Percentiles rank a stretch among this genome's conserved stretches.
phyloP scores from a whole-genome alignment of 2,888 invertebrate species.

The Himalopsyche japonica region DNA sequence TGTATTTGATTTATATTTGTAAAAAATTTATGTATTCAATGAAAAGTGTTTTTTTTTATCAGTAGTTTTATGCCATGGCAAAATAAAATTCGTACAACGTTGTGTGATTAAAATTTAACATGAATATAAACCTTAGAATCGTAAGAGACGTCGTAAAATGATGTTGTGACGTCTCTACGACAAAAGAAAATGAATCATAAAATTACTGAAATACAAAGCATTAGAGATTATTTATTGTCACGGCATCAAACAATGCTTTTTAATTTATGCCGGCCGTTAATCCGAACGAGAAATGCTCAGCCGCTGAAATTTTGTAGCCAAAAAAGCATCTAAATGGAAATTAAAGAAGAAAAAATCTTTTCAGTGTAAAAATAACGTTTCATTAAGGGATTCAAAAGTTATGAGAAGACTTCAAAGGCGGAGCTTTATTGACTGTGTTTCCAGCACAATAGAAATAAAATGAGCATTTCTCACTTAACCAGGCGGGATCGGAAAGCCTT shows the following conservation, averaged over 20 bases:
- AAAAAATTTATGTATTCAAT: too few relatives aligned
- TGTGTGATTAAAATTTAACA: too few relatives aligned
- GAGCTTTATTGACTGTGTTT: neutral
- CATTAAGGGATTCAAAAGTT: neutral
- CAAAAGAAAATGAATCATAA: neutral
- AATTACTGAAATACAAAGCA: neutral
- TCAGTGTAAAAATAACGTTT: neutral
- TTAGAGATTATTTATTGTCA: neutral
- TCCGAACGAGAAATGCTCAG: neutral
- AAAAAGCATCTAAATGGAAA: neutral
- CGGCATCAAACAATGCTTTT: neutral
- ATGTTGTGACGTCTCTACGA: neutral
- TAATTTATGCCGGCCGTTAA: neutral
- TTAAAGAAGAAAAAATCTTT: conserved; percentile 3
- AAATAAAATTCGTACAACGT: too few relatives aligned
- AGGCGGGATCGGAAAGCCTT: conserved; percentile 10
- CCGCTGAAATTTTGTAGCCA: neutral
- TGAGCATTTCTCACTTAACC: conserved; percentile 7
- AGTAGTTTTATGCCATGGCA: too few relatives aligned
- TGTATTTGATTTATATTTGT: too few relatives aligned
- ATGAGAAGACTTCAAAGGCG: conserved; percentile 11
- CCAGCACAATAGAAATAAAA: conserved; percentile 8
- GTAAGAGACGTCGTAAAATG: too few relatives aligned
- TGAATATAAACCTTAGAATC: too few relatives aligned
- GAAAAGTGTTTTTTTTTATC: too few relatives aligned